A percentile compares a stretch with the other conserved stretches of the same genome.
phyloP scores from a whole-genome alignment of 2,113 vertebrate species.

The Nanorana parkeri region DNA sequence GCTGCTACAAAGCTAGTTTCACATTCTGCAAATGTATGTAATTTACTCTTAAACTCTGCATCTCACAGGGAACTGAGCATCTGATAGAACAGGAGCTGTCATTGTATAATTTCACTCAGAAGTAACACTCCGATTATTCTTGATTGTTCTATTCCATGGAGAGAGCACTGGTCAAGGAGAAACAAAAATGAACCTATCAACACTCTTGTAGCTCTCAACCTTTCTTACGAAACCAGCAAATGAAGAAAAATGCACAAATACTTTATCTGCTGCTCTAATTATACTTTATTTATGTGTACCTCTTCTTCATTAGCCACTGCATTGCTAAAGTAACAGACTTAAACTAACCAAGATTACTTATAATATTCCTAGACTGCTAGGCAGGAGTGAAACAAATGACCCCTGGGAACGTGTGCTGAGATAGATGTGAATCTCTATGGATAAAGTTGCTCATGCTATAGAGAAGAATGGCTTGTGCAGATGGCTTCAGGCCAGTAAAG shows the following conservation, averaged over 20 bases:
- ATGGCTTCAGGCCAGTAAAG: too few species aligned
- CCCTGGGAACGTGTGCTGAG: too few species aligned
- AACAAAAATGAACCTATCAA: conserved; percentile 53
- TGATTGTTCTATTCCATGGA: conserved; percentile 41
- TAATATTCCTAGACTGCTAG: too few species aligned
- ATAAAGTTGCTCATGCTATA: too few species aligned
- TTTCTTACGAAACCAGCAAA: conserved; percentile 11
- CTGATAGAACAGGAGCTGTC: conserved; percentile 26
- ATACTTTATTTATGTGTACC: background rate
- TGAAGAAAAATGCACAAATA: conserved; percentile 16
- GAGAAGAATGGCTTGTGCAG: too few species aligned
- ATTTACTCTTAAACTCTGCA: conserved; percentile 34
- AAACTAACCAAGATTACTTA: too few species aligned
- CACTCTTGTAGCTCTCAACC: conserved; percentile 36
- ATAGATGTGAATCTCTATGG: too few species aligned
- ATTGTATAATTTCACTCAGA: conserved; percentile 38
- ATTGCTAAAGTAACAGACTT: background rate
- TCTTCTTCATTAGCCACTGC: background rate
- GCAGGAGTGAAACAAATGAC: too few species aligned
- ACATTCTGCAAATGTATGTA: conserved; percentile 35
- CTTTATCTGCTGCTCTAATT: conserved; percentile 10
- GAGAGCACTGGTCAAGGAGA: conserved; percentile 39
- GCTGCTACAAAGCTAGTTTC: background rate
- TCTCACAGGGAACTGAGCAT: conserved; percentile 13
- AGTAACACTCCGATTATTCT: conserved; percentile 28